Percentiles rank a stretch among this genome's conserved stretches.
Evolutionary conservation across 1,140 invertebrate genomes (phyloP).

Genomic region (Aphis gossypii): DNA sequence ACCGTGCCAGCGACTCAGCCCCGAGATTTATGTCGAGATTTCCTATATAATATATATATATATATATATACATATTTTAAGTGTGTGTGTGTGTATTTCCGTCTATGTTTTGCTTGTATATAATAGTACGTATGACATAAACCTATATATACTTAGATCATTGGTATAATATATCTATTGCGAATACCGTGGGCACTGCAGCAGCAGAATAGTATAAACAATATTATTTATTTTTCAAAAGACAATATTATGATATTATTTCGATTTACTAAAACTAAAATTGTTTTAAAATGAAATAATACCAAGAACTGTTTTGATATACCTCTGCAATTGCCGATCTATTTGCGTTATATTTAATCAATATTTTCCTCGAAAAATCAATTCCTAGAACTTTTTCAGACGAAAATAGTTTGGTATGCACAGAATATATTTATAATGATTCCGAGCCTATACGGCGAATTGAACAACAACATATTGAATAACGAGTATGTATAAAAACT

Average conservation of each 20-base stretch:
- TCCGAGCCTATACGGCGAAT: too few species aligned
- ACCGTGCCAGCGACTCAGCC: background rate
- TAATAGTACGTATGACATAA: background rate
- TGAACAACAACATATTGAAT: background rate
- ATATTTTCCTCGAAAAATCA: background rate
- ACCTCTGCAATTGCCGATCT: background rate
- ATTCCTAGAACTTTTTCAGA: too few species aligned
- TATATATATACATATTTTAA: too few species aligned
- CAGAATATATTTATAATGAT: background rate
- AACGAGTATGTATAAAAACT: background rate
- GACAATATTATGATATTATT: background rate
- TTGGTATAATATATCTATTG: background rate
- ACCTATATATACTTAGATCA: background rate
- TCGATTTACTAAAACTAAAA: background rate
- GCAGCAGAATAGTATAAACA: background rate
- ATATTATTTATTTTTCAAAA: background rate
- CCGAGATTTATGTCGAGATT: conserved; percentile 28
- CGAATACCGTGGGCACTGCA: background rate
- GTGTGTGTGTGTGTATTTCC: background rate
- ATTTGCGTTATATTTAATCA: background rate
- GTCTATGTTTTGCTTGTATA: background rate
- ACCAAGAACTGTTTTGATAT: background rate
- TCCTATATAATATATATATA: background rate
- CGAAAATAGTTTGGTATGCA: background rate
- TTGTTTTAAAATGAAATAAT: background rate